Base-by-base conservation (phyloP, 2,797 vertebrate genomes). In the Malurus splendens region DNA sequence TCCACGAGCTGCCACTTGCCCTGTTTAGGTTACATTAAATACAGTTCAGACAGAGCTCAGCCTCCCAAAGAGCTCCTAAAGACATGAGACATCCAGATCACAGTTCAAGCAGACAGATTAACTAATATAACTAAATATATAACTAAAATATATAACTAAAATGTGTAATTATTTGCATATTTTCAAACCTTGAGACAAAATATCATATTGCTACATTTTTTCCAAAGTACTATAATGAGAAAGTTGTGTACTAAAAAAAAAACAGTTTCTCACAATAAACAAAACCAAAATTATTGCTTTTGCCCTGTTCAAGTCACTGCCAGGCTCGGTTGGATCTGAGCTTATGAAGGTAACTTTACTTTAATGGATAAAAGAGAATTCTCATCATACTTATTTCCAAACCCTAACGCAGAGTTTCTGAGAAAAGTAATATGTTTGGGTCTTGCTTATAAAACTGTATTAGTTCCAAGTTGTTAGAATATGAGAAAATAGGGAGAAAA, bases 391-490 rank as follows among this genome's bases (percentile, higher is more conserved):
- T 65, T 82, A 44, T 79, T 94, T 86, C 57, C 50, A 86, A 86
- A 39, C 16, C 45, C 56, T 83, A 78, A 78, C 67, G 54, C 3
- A 50, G 72, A 82, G 17, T 48, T 93, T 76, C 71, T 90, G 44
- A 85, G 67, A 74, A 83, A 88, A 77, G n/a, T 74, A 79, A 74
- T 79, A 78, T 57, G 51, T 52, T 92, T 4, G 3, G 22, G 44
- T 87, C 32, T 42, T 62, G 20, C 39, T 93, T 82, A 90, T 84
- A 81, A 88, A 87, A 82, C 27, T 66, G 15, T 57, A 62, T 93
- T 81, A 65, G 54, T 61, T 87, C 72, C 77, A 73, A 91, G 75
- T 72, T 73, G 57, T 89, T 94, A 92, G 79, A 91, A 32, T 78
- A 67, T 25, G 39, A 47, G 60, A 71, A 87, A 89, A 67, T 20